Conservation (phyloP, 2,797 vertebrate genomes). For the Pitangus sulphuratus region DNA sequence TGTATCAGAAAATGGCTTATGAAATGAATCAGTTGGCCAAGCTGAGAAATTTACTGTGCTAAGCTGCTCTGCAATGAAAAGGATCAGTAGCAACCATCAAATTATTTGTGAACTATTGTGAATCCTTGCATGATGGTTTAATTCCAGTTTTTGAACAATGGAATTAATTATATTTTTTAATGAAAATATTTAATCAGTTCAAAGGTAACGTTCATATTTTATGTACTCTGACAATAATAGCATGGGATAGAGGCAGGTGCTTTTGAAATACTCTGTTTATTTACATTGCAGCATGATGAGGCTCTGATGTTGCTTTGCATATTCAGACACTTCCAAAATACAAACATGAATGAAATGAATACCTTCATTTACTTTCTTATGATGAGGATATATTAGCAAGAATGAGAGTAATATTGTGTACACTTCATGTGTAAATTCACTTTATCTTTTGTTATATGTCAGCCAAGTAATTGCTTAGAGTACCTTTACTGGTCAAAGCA, state of each 20-base stretch:
- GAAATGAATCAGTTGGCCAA: constrained; percentile 4
- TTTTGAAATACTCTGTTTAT: constrained; percentile 42
- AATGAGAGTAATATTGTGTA: constrained; percentile 4
- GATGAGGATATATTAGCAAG: neutral
- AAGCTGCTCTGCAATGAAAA: neutral
- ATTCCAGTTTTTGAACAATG: constrained; percentile 24
- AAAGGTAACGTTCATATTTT: neutral
- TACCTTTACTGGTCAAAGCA: constrained; percentile 16
- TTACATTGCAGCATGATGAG: constrained; percentile 7
- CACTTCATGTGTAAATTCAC: constrained; percentile 6
- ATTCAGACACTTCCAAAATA: constrained; percentile 29
- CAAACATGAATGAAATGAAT: constrained; percentile 43
- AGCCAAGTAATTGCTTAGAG: constrained; percentile 4
- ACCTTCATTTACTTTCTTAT: constrained; percentile 21
- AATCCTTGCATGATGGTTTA: neutral
- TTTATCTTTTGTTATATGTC: constrained; percentile 16
- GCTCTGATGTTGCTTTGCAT: constrained; percentile 14
- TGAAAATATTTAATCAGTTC: neutral
- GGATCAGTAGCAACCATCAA: neutral
- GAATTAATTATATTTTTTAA: constrained; percentile 29
- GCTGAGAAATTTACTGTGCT: constrained; percentile 5
- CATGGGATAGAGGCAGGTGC: neutral
- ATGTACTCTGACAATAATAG: neutral
- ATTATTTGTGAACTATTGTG: constrained; percentile 16
- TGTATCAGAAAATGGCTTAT: constrained; percentile 6